Conservation (phyloP, 2,888 invertebrate species). For the Sinopyrophorus schimmeli region DNA sequence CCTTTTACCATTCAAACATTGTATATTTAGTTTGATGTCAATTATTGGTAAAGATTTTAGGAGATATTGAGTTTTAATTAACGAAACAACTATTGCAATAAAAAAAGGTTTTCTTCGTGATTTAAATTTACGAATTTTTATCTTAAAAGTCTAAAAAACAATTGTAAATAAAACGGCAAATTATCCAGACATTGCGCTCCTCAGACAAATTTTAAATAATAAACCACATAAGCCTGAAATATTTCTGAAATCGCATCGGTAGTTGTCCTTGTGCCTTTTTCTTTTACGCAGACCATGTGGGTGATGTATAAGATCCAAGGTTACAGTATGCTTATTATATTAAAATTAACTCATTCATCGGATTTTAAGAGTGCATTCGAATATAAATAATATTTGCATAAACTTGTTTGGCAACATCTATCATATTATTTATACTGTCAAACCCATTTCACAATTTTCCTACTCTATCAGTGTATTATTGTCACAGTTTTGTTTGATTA, state of each 20-base stretch:
- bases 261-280: conserved; percentile 42
- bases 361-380: conserved; percentile 31
- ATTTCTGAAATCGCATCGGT: conserved; percentile 45
- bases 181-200: conserved; percentile 48
- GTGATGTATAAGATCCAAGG: conserved; percentile 28
- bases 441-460: conserved; percentile 16
- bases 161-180: conserved; percentile 41
- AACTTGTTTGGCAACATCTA: conserved; percentile 33
- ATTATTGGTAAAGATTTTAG: too few species aligned
- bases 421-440: conserved; percentile 29
- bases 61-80: too few species aligned
- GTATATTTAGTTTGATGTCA: too few species aligned
- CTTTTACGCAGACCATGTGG: conserved; percentile 23
- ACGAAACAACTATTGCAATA: too few species aligned
- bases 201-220: conserved; percentile 45
- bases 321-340: conserved; percentile 26
- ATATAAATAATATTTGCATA: conserved; percentile 34
- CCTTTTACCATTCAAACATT: too few species aligned
- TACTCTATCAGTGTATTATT: conserved; percentile 12
- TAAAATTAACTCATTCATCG: conserved; percentile 33
- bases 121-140: too few species aligned
- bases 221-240: conserved; percentile 48
- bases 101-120: too few species aligned
- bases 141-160: too few species aligned
- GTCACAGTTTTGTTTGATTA: conserved; percentile 17